These are phyloP conservation scores for Sphaeramia orbicularis DNA, from an alignment of 2,797 vertebrate genomes.

Conservation along the genomic window DNA sequence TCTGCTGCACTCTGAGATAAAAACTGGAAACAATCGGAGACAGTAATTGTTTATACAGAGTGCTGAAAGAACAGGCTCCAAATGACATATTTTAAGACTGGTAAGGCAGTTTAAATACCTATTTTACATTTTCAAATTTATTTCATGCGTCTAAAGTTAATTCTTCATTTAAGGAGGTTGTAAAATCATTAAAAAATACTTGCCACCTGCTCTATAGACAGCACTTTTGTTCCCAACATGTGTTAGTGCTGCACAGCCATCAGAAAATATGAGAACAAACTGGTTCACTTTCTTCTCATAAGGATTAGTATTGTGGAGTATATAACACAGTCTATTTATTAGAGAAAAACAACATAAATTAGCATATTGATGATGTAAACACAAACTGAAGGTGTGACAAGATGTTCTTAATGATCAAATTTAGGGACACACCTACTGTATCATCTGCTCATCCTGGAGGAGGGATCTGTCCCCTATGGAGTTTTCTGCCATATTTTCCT, in stretches of 20 bases:
- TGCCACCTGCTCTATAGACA: not conserved
- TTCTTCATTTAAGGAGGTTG: conserved; percentile 10
- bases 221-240: conserved; percentile 5
- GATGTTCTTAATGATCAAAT: no score
- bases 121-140: not conserved
- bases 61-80: conserved; percentile 5
- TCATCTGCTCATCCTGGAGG: no score
- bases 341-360: no score
- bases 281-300: not conserved
- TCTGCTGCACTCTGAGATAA: conserved; percentile 16
- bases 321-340: no score
- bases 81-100: conserved; percentile 11
- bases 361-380: no score
- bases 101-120: conserved; percentile 4
- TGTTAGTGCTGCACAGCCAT: conserved; percentile 7
- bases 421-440: no score
- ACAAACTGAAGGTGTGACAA: no score
- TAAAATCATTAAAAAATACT: conserved; percentile 11
- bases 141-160: conserved; percentile 12
- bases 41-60: not conserved
- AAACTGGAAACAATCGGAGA: conserved; percentile 9
- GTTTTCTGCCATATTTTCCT: no score
- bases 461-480: no score
- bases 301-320: not conserved
- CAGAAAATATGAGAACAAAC: not conserved